Evolutionary conservation across 2,888 invertebrate genomes (phyloP), one percentile per base, ranked within the genome.

Genomic region (Leptopilina syphax): DNA sequence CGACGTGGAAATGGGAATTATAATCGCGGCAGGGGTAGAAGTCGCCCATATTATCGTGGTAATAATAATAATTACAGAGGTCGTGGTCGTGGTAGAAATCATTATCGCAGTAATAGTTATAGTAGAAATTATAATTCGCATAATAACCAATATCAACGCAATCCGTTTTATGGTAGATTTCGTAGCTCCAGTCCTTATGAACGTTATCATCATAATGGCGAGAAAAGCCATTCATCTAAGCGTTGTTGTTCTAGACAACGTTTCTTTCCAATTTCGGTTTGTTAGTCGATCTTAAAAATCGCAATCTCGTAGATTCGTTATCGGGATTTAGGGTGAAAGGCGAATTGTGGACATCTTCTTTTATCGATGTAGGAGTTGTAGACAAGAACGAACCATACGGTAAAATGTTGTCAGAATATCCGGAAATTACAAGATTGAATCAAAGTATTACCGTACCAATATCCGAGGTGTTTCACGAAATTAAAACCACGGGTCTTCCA

Each of bases 401-500:
- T 3, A 9, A 65, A 6, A 18, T 78, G 2, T 27, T 70, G 10
- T n/a, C 12, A 6, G 34, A 63, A 18, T 78, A 47, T 24, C 18
- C 63, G 12, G 65, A 65, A 24, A 5, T 68, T 4, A 80, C 79
- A 10, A 18, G 79, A 54, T 44, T 80, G 65, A n/a, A 60, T n/a
- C 63, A 41, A 79, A 13, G 77, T 77, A 9, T 67, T 63, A 10
- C 82, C 24, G 70, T 68, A 1, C 13, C 50, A 13, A 78, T n/a
- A 0, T 6, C 50, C 8, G 63, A 79, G 9, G 84, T 88, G 0
- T 63, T 66, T 0, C 91, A 90, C 76, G 83, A 86, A 54, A 89
- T 91, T 1, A 82, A 86, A 76, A 90, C 91, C 84, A 82, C 84
- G 0, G 91, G 90, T 6, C 87, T 89, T 18, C 90, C 91, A 0